A percentile compares a stretch with the other conserved stretches of the same genome.
These are phyloP conservation scores for Drosophila sturtevanti DNA, from an alignment of 1,140 invertebrate genomes.

Conservation along the genomic window DNA sequence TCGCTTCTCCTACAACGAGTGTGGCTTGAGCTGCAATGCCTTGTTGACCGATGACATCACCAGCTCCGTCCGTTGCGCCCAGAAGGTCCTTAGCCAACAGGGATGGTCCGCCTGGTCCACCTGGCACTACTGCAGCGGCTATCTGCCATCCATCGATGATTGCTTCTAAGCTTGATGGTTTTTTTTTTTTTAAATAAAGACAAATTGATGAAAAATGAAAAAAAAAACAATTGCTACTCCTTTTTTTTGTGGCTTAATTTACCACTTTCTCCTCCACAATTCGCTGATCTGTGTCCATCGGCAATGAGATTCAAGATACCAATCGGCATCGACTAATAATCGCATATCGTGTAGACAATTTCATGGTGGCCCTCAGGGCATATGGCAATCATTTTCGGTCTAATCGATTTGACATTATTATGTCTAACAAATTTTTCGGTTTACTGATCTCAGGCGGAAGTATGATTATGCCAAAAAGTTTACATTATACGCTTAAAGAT, in stretches of 20 bases:
- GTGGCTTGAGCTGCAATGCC: slow-evolving; percentile 38
- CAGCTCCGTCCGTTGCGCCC: slow-evolving; percentile 49
- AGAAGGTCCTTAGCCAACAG: slow-evolving; percentile 48
- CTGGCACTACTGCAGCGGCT: slow-evolving; percentile 56
- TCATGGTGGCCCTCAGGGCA: slow-evolving; percentile 26
- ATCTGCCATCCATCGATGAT: slow-evolving; percentile 51
- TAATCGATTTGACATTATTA: slow-evolving; percentile 41
- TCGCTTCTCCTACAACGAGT: slow-evolving; percentile 44
- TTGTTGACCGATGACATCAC: slow-evolving; percentile 50
- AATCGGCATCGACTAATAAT: slow-evolving; percentile 40
- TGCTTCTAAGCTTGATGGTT: neutral
- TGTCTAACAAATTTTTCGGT: slow-evolving; percentile 1
- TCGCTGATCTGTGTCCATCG: slow-evolving; percentile 20
- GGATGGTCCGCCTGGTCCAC: slow-evolving; percentile 64
- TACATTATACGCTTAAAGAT: slow-evolving; percentile 29
- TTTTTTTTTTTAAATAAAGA: slow-evolving; percentile 28
- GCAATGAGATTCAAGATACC: slow-evolving; percentile 23
- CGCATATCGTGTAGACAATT: slow-evolving; percentile 23
- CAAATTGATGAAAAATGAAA: neutral
- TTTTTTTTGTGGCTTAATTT: slow-evolving; percentile 4
- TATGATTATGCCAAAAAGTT: slow-evolving; percentile 9
- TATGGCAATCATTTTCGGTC: slow-evolving; percentile 18
- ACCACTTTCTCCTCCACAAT: slow-evolving; percentile 28
- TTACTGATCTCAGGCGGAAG: slow-evolving; percentile 28
- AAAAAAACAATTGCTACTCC: slow-evolving; percentile 9